Conservation (phyloP, 2,888 invertebrate genomes). For the Anarsia innoxiella region DNA sequence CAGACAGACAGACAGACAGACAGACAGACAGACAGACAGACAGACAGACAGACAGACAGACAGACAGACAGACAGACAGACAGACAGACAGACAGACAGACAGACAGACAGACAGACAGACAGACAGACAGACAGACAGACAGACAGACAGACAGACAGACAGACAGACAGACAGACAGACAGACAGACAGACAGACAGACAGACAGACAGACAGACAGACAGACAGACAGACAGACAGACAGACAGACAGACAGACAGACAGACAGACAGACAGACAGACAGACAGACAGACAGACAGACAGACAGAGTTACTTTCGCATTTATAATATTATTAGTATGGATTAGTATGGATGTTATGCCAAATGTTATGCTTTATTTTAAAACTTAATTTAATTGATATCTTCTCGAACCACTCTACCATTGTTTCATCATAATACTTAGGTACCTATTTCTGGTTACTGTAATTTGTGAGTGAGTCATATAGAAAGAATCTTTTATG, state of each 20-base stretch:
- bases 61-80: conserved; percentile 5
- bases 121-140: conserved; percentile 4
- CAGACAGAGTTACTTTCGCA: too few species aligned
- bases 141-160: conserved; percentile 3
- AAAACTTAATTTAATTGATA: too few species aligned
- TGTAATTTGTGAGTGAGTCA: too few species aligned
- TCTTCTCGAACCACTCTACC: too few species aligned
- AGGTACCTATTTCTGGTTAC: too few species aligned
- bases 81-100: conserved; percentile 3
- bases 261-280: conserved; percentile 2
- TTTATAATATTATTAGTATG: too few species aligned
- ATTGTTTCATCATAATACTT: too few species aligned
- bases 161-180: conserved; percentile 5
- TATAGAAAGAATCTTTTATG: conserved; percentile 1
- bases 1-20: not conserved
- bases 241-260: conserved; percentile 2
- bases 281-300: conserved; percentile 1
- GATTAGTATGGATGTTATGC: too few species aligned
- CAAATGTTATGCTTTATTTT: not conserved
- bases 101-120: conserved; percentile 4
- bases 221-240: conserved; percentile 2
- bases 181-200: conserved; percentile 2
- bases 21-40: conserved; percentile 1
- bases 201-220: conserved; percentile 2
- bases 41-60: conserved; percentile 3